These are phyloP conservation scores for Lophotis ruficrista DNA, from an alignment of 2,113 vertebrate genomes.

Conservation along the genomic window DNA sequence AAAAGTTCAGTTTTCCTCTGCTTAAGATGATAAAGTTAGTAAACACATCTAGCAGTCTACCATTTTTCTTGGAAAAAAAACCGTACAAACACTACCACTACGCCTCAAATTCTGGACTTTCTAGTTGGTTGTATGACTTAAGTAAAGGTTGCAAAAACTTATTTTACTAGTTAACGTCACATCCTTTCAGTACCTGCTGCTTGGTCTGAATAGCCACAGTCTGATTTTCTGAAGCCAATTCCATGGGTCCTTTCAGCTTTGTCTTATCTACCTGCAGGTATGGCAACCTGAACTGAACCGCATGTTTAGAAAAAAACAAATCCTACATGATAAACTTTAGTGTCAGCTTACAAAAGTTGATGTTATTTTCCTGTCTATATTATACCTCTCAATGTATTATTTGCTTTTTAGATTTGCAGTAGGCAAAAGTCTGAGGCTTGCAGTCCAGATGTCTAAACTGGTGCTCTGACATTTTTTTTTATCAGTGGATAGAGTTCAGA, in stretches of 20 bases:
- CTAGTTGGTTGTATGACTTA: not conserved
- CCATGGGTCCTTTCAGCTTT: not conserved
- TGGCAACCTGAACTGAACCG: not conserved
- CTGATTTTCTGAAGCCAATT: not conserved
- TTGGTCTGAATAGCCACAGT: not conserved
- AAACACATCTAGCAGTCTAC: not conserved
- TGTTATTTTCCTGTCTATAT: not conserved
- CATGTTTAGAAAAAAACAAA: not conserved
- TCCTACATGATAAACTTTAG: not conserved
- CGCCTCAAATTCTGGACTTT: not conserved
- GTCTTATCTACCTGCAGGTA: not conserved
- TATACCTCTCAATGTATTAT: not conserved
- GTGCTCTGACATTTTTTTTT: not conserved
- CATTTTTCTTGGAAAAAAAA: not conserved
- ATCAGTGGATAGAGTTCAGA: not conserved
- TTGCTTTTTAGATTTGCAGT: not conserved
- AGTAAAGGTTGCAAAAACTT: not conserved
- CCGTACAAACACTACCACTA: accelerated
- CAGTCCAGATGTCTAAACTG: not conserved
- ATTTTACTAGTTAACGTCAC: not conserved
- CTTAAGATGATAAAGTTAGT: not conserved
- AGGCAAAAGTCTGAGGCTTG: not conserved
- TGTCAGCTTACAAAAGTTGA: not conserved
- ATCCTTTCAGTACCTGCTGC: not conserved
- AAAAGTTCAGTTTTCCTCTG: not conserved